Percentiles rank a stretch among this genome's conserved stretches.
Evolutionary conservation across 2,113 vertebrate species (phyloP).

Genomic region (Oreotrochilus melanogaster): DNA sequence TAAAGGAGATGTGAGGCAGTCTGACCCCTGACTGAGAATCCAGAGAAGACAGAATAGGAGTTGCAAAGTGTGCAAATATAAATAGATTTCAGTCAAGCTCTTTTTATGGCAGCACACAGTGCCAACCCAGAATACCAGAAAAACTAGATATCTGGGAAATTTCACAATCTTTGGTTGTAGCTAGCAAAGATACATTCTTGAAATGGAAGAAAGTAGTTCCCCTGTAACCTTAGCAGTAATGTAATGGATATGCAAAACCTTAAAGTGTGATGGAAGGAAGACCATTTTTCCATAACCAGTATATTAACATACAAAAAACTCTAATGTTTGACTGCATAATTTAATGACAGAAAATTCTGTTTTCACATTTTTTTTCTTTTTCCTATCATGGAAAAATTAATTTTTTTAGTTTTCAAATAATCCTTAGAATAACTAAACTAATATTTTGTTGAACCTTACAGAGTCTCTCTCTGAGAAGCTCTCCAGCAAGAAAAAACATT

Average conservation of each 20-base stretch:
- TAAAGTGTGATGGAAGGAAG: neutral
- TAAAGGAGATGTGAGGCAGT: neutral
- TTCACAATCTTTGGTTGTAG: neutral
- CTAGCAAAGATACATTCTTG: accelerated
- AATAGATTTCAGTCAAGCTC: neutral
- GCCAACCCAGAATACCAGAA: neutral
- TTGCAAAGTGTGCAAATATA: neutral
- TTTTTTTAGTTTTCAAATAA: neutral
- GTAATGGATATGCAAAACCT: neutral
- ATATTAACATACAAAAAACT: neutral
- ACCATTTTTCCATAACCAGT: neutral
- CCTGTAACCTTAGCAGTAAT: neutral
- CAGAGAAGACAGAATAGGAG: neutral
- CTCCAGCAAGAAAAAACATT: neutral
- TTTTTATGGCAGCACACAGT: neutral
- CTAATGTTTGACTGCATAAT: neutral
- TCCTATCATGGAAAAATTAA: neutral
- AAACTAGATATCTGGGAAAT: neutral
- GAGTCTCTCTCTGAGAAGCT: neutral
- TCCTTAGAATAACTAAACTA: neutral
- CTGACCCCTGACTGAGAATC: neutral
- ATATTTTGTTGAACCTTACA: neutral
- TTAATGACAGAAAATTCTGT: neutral
- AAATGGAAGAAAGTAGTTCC: neutral
- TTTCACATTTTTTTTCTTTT: neutral